A percentile compares a stretch with the other conserved stretches of the same genome.
Conservation (phyloP, 2,888 invertebrate genomes). For the Anarsia innoxiella region DNA sequence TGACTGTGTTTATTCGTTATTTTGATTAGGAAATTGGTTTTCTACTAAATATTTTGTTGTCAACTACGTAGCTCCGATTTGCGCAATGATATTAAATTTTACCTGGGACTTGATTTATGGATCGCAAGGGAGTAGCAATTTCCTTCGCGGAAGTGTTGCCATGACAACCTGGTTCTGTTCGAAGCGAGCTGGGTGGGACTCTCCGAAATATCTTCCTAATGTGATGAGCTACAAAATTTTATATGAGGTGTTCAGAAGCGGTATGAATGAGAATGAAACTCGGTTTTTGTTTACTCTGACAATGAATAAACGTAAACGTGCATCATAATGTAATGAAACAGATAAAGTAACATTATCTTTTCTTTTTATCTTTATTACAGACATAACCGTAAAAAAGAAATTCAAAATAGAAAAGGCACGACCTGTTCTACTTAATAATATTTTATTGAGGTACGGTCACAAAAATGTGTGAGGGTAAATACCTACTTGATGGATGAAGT, state of each 20-base stretch:
- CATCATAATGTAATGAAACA: too few species aligned
- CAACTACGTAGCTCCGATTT: constrained; percentile 28
- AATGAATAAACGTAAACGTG: neutral
- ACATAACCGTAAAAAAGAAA: too few species aligned
- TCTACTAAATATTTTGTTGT: constrained; percentile 28
- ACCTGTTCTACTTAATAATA: too few species aligned
- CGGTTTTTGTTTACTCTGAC: neutral
- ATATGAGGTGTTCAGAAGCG: constrained; percentile 7
- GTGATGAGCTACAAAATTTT: constrained; percentile 24
- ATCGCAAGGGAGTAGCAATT: constrained; percentile 53
- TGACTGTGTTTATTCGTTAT: too few species aligned
- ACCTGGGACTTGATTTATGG: constrained; percentile 60
- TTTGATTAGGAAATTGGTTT: constrained; percentile 25
- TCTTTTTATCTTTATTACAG: too few species aligned
- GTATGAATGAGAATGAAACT: neutral
- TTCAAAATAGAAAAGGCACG: too few species aligned
- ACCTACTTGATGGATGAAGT: too few species aligned
- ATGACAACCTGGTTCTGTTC: constrained; percentile 33
- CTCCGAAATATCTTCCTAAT: constrained; percentile 20
- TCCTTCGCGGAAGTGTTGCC: constrained; percentile 53
- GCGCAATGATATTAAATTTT: constrained; percentile 55
- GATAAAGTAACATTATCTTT: too few species aligned
- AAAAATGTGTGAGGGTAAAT: too few species aligned
- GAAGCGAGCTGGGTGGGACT: constrained; percentile 10
- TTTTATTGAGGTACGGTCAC: too few species aligned